Evolutionary conservation across 2,797 vertebrate genomes (phyloP).

Genomic region (Mormyrus proboscirostris): DNA sequence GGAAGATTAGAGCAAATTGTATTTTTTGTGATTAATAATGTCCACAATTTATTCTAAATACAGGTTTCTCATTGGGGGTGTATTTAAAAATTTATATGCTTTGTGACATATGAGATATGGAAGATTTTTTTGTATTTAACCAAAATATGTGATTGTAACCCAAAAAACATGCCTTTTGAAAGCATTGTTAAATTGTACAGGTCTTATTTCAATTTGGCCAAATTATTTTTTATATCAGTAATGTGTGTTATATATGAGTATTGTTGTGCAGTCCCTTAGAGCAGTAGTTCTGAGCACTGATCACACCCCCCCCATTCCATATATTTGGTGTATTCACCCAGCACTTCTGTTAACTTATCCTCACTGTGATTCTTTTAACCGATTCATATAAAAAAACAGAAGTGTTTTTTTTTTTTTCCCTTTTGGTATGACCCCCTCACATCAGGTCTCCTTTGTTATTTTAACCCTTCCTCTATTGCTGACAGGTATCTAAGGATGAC

Average conservation of each 20-base stretch:
- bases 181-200: not conserved
- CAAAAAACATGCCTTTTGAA: not conserved
- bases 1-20: not conserved
- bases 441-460: not conserved
- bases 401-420: not conserved
- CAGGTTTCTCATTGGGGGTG: not conserved
- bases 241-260: not conserved
- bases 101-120: not conserved
- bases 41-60: not conserved
- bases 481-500: slow-evolving; percentile 85
- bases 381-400: not conserved
- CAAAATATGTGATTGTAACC: not conserved
- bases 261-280: not conserved
- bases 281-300: not conserved
- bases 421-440: not conserved
- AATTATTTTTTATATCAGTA: not conserved
- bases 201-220: not conserved
- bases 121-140: not conserved
- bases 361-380: not conserved
- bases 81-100: not conserved
- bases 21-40: not conserved
- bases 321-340: not conserved
- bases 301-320: not conserved
- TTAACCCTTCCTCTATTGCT: not conserved
- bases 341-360: not conserved